Evolutionary conservation across 2,888 invertebrate species (phyloP), one percentile per base, ranked within the genome.

Genomic region (Hydroisotoma schaefferi): DNA sequence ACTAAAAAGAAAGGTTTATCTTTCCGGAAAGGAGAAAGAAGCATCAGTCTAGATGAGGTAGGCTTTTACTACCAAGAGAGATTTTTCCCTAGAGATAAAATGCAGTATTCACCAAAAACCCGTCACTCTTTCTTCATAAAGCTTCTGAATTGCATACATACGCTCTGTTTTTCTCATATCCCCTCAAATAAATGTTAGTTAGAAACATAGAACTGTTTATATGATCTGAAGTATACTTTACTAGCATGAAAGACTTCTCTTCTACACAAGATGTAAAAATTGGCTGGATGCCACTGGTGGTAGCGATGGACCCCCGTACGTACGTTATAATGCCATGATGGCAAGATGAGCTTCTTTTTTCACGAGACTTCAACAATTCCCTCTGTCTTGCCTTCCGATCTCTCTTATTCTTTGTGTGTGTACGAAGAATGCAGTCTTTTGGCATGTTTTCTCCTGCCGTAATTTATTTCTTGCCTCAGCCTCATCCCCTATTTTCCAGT

Each of bases 401-500:
- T 28, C 28, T 29, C 49, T 27, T 15, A 6, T 46, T 23, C 23
- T 40, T 33, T 6, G 43, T 46, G 18, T 46, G 23, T 23, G 12
- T 22, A 49, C 28, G 28, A 49, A 49, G 49, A 49, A 49, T 23
- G 10, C 12, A 27, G 5, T 4, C 49, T 49, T 49, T 49, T 49
- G 49, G 49, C 49, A 49, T 49, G 28, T 49, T 49, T 49, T 29
- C 49, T 29, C 28, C 49, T 29, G 29, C 28, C 49, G 27, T 49
- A 49, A 49, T 49, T 49, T 49, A 49, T 49, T 49, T 49, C 49
- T 49, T 49, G 49, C 49, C 49, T 28, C 49, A 22, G n/a, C 26
- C 49, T 27, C 27, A 46, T 46, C 25, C 46, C 20, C 3, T 23
- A 15, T 25, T 23, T 40, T 40, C 40, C 40, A 40, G n/a, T 20